phyloP scores from a whole-genome alignment of 2,797 vertebrate genomes.

The Esox masquinongy region DNA sequence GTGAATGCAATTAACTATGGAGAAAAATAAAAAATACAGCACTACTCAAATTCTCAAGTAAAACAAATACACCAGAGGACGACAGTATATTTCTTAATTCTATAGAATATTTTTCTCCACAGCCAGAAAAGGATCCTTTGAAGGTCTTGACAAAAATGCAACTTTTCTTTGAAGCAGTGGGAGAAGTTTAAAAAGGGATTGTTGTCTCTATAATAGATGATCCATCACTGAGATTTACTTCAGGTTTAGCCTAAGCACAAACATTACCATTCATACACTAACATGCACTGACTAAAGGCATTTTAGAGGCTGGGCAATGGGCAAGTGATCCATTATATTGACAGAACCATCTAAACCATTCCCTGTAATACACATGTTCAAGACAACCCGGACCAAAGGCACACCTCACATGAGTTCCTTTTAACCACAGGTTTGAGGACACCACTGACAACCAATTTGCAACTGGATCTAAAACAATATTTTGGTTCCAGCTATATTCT shows the following conservation, averaged over 20 bases:
- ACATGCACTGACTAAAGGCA: slow-evolving; percentile 4
- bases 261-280: neutral
- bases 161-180: slow-evolving; percentile 5
- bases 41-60: too few relatives aligned
- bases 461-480: neutral
- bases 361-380: neutral
- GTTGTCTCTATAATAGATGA: neutral
- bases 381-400: neutral
- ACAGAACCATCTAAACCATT: slow-evolving; percentile 1
- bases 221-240: slow-evolving; percentile 1
- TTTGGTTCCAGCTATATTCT: neutral
- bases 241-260: neutral
- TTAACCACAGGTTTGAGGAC: neutral
- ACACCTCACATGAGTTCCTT: neutral
- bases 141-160: slow-evolving; percentile 1
- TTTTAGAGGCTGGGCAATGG: neutral
- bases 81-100: neutral
- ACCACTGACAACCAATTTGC: neutral
- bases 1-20: too few relatives aligned
- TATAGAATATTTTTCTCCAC: slow-evolving; percentile 1
- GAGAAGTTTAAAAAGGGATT: neutral
- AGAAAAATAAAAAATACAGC: too few relatives aligned
- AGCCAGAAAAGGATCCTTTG: slow-evolving; percentile 1
- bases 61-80: neutral
- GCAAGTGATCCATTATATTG: neutral